Evolutionary conservation across 2,797 vertebrate species (phyloP), one percentile per base, ranked within the genome.

Genomic region (Peromyscus attwateri): DNA sequence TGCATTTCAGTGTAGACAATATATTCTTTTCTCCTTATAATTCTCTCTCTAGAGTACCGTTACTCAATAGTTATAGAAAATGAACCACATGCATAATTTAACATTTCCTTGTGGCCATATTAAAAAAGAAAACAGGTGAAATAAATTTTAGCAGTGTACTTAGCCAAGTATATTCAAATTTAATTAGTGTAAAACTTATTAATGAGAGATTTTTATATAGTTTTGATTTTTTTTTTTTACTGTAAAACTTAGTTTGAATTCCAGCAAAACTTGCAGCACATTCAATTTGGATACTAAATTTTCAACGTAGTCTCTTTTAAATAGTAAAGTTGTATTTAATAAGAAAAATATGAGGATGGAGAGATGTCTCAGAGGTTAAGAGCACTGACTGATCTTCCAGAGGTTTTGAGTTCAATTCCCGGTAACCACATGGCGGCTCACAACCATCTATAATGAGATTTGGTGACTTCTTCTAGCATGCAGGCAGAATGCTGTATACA

Each of bases 41-140:
- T 91, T 94, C 9, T 89, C 6, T 94, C 79, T 91, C 62, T 81
- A 87, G 37, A 91, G 10, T 34, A 88, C 85, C 0, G 0, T n/a
- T 94, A 43, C 21, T 60, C 46, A 89, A 34, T 34, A 81, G 49
- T 62, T 93, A 87, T 34, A 93, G 49, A 75, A 97, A 95, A 95
- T 12, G 37, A 93, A 19, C 6, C 70, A 87, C 27, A 57, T n/a
- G 77, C 12, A 8, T 71, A 91, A 75, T 73, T 92, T 91, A n/a
- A 87, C 81, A 73, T 87, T 94, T 93, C 66, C 34, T 81, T 43
- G n/a, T 80, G 73, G 43, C 19, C 25, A 87, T 16, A 92, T 91
- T 97, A 46, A 52, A 80, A 91, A 96, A 76, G 52, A 11, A 87
- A 95, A 80, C 2, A 79, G 29, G 6, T 43, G 57, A 91, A 91